Percentiles rank a stretch among this genome's conserved stretches.
Conservation (phyloP, 2,797 vertebrate species). For the Erethizon dorsatum region DNA sequence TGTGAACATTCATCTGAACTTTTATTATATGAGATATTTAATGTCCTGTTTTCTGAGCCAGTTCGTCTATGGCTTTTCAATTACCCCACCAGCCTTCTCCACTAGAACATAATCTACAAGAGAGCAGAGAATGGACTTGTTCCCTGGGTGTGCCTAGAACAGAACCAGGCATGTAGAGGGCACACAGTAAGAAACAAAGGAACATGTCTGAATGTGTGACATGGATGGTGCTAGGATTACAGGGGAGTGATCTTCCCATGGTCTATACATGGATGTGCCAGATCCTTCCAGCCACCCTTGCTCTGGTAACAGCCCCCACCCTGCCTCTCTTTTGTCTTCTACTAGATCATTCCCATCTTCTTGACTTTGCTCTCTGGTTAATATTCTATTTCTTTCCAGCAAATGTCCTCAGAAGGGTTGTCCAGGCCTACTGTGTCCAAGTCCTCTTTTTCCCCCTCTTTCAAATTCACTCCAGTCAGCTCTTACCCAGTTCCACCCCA, state of each 20-base stretch:
- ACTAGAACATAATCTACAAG: not conserved
- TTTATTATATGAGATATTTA: not conserved
- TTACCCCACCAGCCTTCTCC: not conserved
- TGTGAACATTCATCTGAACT: slow-evolving; percentile 11
- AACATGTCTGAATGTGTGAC: not conserved
- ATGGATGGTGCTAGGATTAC: no score
- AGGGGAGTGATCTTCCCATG: not conserved
- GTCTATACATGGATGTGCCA: fast-evolving
- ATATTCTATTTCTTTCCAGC: not conserved
- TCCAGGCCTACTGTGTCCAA: not conserved
- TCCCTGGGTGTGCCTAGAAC: not conserved
- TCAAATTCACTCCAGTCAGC: not conserved
- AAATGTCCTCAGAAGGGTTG: not conserved
- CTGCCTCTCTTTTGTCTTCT: not conserved
- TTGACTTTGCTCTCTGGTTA: not conserved
- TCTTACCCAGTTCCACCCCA: not conserved
- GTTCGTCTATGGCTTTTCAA: not conserved
- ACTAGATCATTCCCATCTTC: not conserved
- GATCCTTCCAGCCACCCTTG: not conserved
- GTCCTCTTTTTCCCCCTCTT: not conserved
- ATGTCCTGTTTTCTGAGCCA: not conserved
- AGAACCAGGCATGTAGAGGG: not conserved
- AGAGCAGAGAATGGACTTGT: not conserved
- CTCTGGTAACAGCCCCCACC: not conserved
- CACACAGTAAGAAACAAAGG: not conserved